phyloP scores from a whole-genome alignment of 1,140 invertebrate species.

The Drosophila ercepeae region DNA sequence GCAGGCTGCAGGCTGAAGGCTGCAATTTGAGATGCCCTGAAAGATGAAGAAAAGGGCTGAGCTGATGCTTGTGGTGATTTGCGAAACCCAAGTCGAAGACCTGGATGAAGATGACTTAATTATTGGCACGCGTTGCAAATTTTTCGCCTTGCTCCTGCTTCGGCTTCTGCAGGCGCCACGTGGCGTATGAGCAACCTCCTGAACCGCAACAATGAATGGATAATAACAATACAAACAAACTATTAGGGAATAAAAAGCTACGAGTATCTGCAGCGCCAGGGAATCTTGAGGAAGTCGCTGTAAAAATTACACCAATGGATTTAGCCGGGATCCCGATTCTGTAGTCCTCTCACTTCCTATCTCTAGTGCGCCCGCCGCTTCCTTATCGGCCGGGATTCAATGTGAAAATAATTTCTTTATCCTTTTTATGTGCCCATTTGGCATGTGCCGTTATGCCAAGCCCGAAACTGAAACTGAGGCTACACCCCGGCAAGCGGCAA shows the following conservation, averaged over 20 bases:
- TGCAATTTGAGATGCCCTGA: slow-evolving; percentile 73
- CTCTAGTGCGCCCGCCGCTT: slow-evolving; percentile 4
- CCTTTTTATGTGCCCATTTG: slow-evolving; percentile 84
- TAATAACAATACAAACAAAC: slow-evolving; percentile 42
- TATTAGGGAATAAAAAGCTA: slow-evolving; percentile 53
- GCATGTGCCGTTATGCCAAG: slow-evolving; percentile 81
- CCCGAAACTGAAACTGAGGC: slow-evolving; percentile 39
- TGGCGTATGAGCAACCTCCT: slow-evolving; percentile 70
- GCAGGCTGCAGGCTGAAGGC: slow-evolving; percentile 57
- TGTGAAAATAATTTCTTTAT: slow-evolving; percentile 84
- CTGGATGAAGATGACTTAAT: slow-evolving; percentile 58
- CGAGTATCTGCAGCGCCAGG: slow-evolving; percentile 45
- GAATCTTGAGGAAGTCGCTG: slow-evolving; percentile 43
- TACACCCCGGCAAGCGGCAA: slow-evolving; percentile 14
- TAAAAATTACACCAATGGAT: slow-evolving; percentile 80
- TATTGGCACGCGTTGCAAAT: slow-evolving; percentile 79
- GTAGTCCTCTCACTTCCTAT: background rate
- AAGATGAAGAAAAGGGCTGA: slow-evolving; percentile 28
- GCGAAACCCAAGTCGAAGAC: slow-evolving; percentile 11
- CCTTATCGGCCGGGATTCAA: slow-evolving; percentile 66
- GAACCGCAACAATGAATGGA: slow-evolving; percentile 51
- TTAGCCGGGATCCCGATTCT: slow-evolving; percentile 39
- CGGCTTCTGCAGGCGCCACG: slow-evolving; percentile 60
- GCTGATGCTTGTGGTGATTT: background rate
- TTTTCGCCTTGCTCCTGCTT: slow-evolving; percentile 67